Conservation (phyloP, 2,113 vertebrate species). For the Siphamia tubifer region DNA sequence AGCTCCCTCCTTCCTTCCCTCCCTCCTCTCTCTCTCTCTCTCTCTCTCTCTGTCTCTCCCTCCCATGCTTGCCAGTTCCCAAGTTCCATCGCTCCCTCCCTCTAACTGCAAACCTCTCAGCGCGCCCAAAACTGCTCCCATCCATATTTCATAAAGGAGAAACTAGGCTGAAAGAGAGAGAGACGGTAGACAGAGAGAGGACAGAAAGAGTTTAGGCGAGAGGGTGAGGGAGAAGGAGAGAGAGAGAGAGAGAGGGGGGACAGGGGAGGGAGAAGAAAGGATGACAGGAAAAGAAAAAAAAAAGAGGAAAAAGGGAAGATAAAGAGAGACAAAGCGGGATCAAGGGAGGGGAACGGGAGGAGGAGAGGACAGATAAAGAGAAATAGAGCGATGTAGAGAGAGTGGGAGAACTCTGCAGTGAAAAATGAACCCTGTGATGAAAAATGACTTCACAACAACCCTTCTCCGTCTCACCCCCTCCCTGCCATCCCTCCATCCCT, state of each 20-base stretch:
- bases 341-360: conserved; percentile 67
- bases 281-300: conserved; percentile 52
- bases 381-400: conserved; percentile 63
- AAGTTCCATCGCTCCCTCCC: conserved; percentile 65
- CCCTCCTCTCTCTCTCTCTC: background rate
- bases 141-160: conserved; percentile 98
- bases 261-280: conserved; percentile 16
- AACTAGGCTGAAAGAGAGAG: conserved; percentile 83
- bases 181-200: conserved; percentile 38
- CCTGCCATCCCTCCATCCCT: conserved; percentile 56
- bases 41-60: background rate
- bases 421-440: conserved; percentile 89
- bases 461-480: conserved; percentile 64
- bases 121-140: conserved; percentile 95
- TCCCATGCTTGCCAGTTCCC: conserved; percentile 49
- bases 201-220: conserved; percentile 59
- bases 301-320: conserved; percentile 79
- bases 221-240: conserved; percentile 29
- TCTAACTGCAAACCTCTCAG: conserved; percentile 93
- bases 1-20: conserved; percentile 38
- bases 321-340: conserved; percentile 82
- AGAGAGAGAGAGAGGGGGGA: conserved; percentile 40
- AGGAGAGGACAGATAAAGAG: conserved; percentile 72
- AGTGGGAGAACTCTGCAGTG: conserved; percentile 80
- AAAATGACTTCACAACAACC: conserved; percentile 86